Percentiles rank a stretch among this genome's conserved stretches.
Evolutionary conservation across 2,888 invertebrate genomes (phyloP).

Genomic region (Anoncus sp.): DNA sequence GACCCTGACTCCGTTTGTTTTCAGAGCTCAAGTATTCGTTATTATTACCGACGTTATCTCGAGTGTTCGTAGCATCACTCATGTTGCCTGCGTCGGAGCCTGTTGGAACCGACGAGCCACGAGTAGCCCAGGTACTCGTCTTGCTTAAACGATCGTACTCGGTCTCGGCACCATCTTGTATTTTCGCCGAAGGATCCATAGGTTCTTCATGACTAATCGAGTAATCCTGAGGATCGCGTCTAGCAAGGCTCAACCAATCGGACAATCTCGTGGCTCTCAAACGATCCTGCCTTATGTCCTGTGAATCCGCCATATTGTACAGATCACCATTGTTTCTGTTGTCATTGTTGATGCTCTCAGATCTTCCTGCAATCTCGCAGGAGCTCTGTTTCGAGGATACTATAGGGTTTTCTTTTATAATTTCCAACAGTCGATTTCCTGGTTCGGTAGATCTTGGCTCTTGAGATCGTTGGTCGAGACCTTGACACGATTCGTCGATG

Average conservation of each 20-base stretch:
- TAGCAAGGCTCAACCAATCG: slow-evolving; percentile 81
- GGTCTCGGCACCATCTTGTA: slow-evolving; percentile 36
- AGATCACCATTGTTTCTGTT: slow-evolving; percentile 4
- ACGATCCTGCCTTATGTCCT: slow-evolving; percentile 71
- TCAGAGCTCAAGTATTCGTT: slow-evolving; percentile 29
- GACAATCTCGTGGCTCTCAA: slow-evolving; percentile 77
- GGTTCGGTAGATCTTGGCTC: slow-evolving; percentile 37
- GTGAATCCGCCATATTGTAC: slow-evolving; percentile 5
- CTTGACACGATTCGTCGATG: slow-evolving; percentile 30
- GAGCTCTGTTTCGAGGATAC: slow-evolving; percentile 12
- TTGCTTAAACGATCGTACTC: slow-evolving; percentile 55
- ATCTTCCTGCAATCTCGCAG: background rate
- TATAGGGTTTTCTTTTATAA: slow-evolving; percentile 77
- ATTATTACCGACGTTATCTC: slow-evolving; percentile 33
- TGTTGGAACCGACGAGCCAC: slow-evolving; percentile 20
- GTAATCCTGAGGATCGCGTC: slow-evolving; percentile 67
- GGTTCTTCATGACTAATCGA: slow-evolving; percentile 32
- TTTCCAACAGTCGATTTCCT: slow-evolving; percentile 73
- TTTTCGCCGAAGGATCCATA: slow-evolving; percentile 58
- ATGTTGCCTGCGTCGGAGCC: slow-evolving; percentile 7
- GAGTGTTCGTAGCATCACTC: slow-evolving; percentile 32
- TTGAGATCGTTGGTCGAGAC: slow-evolving; percentile 15
- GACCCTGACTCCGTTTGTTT: slow-evolving; percentile 45
- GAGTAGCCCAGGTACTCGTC: slow-evolving; percentile 35
- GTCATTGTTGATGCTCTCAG: background rate